Conservation (phyloP, 2,888 invertebrate species). For the Timema podura region DNA sequence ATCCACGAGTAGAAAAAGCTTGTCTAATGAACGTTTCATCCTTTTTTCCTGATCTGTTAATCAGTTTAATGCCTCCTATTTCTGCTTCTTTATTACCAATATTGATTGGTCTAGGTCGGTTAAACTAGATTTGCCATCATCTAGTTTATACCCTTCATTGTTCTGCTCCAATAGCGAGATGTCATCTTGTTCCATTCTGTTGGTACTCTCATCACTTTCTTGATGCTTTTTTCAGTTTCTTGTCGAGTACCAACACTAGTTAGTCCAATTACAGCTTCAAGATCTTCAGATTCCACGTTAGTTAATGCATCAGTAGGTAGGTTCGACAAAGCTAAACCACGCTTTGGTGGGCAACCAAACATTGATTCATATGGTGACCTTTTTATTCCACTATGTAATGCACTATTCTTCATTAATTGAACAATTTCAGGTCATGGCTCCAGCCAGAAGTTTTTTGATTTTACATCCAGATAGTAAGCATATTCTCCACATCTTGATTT, state of each 20-base stretch:
- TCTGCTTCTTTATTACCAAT: too few relatives aligned
- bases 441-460: neutral
- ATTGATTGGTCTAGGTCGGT: too few relatives aligned
- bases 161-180: too few relatives aligned
- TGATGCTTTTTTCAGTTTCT: too few relatives aligned
- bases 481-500: conserved; percentile 12
- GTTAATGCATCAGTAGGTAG: neutral
- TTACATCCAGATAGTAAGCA: neutral
- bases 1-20: too few relatives aligned
- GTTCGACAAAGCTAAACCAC: neutral
- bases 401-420: conserved; percentile 9
- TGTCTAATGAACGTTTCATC: too few relatives aligned
- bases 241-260: neutral
- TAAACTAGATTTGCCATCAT: too few relatives aligned
- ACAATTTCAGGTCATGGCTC: neutral
- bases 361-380: conserved; percentile 1
- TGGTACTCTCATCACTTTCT: too few relatives aligned
- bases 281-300: neutral
- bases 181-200: too few relatives aligned
- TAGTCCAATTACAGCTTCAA: neutral
- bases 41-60: too few relatives aligned
- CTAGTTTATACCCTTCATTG: too few relatives aligned
- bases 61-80: too few relatives aligned
- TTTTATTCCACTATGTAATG: neutral
- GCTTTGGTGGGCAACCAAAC: neutral